These are phyloP conservation scores for Beris morrisii DNA, from an alignment of 2,888 invertebrate genomes.

Conservation along the genomic window DNA sequence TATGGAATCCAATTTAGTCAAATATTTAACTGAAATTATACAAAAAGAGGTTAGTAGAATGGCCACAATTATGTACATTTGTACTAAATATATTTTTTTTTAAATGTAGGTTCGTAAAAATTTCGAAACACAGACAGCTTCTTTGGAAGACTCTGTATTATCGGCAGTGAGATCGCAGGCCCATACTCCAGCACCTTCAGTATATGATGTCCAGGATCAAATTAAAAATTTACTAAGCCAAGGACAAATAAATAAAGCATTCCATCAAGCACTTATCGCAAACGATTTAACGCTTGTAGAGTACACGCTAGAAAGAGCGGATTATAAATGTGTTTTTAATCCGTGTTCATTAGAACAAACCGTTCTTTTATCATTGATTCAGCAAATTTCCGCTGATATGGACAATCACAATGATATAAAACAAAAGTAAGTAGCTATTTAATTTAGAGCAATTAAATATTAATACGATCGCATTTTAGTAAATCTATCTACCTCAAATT, in stretches of 20 bases:
- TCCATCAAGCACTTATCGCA: constrained; percentile 86
- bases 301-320: constrained; percentile 82
- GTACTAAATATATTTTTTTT: constrained; percentile 5
- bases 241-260: constrained; percentile 83
- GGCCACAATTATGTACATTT: background rate
- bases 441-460: constrained; percentile 15
- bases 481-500: too few species aligned
- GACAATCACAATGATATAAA: constrained; percentile 80
- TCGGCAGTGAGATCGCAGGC: constrained; percentile 69
- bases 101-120: constrained; percentile 52
- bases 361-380: constrained; percentile 88
- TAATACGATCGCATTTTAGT: background rate
- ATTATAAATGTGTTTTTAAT: constrained; percentile 76
- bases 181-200: constrained; percentile 72
- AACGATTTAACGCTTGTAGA: constrained; percentile 86
- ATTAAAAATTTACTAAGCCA: constrained; percentile 68
- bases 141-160: constrained; percentile 62
- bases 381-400: constrained; percentile 91
- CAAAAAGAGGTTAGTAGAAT: constrained; percentile 47
- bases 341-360: constrained; percentile 81
- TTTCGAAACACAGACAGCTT: constrained; percentile 63
- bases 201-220: constrained; percentile 64
- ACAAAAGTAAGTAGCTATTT: constrained; percentile 63
- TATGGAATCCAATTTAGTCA: constrained; percentile 49
- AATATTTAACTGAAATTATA: constrained; percentile 53